Evolutionary conservation across 2,888 invertebrate genomes (phyloP).

Genomic region (Rhaphigaster nebulosa): DNA sequence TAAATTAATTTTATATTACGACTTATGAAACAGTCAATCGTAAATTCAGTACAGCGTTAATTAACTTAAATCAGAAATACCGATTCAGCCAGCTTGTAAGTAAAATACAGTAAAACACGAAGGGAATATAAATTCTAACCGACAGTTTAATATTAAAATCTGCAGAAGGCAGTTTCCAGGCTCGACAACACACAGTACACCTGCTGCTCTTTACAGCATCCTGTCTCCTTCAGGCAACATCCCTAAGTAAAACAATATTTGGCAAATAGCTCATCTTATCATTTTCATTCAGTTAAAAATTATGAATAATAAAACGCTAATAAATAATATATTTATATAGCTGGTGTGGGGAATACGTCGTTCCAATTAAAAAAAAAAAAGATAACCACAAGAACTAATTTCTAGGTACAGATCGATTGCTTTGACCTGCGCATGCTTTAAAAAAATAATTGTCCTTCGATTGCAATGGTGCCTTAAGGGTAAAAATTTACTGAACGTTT

Average conservation of each 20-base stretch:
- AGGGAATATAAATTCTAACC: conserved; percentile 20
- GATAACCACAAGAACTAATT: too few species aligned
- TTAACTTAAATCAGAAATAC: neutral
- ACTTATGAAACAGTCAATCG: neutral
- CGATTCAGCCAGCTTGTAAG: neutral
- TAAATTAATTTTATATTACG: neutral
- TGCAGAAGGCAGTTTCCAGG: neutral
- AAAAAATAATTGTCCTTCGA: too few species aligned
- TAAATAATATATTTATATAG: too few species aligned
- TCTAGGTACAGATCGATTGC: too few species aligned
- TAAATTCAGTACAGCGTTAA: neutral
- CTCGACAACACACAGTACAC: neutral
- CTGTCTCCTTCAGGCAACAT: neutral
- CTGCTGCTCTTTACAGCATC: neutral
- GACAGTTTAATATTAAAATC: conserved; percentile 31
- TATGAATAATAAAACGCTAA: too few species aligned
- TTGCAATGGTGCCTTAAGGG: too few species aligned
- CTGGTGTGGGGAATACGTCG: too few species aligned
- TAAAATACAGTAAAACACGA: neutral
- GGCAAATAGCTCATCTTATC: neutral
- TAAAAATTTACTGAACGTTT: too few species aligned
- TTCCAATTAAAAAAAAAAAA: too few species aligned
- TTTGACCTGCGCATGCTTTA: too few species aligned
- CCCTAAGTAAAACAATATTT: neutral
- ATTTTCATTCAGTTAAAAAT: neutral